Conservation (phyloP, 2,797 vertebrate species). For the Limosa lapponica region DNA sequence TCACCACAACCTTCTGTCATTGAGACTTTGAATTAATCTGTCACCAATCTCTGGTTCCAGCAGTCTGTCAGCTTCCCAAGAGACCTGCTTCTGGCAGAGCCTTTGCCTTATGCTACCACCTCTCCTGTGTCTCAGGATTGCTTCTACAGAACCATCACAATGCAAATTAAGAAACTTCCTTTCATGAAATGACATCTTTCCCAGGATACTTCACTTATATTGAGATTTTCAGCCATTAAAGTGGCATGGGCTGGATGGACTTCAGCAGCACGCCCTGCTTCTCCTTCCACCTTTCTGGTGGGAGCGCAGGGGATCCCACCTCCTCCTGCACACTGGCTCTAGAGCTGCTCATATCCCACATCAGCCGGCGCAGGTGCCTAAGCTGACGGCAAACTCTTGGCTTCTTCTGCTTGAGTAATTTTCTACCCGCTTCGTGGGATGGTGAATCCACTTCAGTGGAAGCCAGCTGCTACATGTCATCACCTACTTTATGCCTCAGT, state of each 20-base stretch:
- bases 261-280: background rate
- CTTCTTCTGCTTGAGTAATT: background rate
- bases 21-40: background rate
- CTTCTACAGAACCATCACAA: background rate
- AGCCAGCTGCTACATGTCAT: background rate
- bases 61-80: fast-evolving
- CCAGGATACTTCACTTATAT: background rate
- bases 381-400: background rate
- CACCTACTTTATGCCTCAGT: background rate
- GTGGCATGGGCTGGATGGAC: too few species aligned
- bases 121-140: background rate
- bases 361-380: background rate
- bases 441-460: background rate
- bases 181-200: background rate
- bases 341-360: background rate
- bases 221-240: background rate
- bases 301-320: background rate
- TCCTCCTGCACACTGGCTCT: background rate
- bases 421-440: background rate
- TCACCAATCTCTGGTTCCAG: fast-evolving
- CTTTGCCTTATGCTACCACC: background rate
- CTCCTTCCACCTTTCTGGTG: background rate
- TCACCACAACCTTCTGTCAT: background rate
- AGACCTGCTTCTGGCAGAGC: background rate
- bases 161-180: background rate